Conservation (phyloP, 2,888 invertebrate genomes). For the Sepioteuthis lessoniana region DNA sequence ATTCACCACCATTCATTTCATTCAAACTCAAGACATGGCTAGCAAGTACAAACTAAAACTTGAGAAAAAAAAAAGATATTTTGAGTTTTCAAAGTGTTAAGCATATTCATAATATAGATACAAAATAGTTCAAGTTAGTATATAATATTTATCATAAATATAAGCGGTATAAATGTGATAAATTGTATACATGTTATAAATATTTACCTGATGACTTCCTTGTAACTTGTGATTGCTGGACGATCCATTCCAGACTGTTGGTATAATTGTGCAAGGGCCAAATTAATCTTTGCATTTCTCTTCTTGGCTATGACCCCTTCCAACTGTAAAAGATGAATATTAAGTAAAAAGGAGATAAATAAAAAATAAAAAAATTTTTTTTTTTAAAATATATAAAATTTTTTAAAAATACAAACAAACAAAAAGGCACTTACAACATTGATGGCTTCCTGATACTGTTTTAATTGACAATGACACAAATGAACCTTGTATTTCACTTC, state of each 20-base stretch:
- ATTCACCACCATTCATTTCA: too few relatives aligned
- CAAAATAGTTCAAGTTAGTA: too few relatives aligned
- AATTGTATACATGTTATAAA: not conserved
- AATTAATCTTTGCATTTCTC: slow-evolving; percentile 83
- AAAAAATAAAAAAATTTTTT: not conserved
- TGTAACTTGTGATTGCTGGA: slow-evolving; percentile 84
- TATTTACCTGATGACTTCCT: slow-evolving; percentile 83
- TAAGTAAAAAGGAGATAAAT: not conserved
- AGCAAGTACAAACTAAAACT: too few relatives aligned
- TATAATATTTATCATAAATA: too few relatives aligned
- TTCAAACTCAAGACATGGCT: too few relatives aligned
- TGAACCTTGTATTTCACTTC: slow-evolving; percentile 85
- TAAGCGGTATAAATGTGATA: not conserved
- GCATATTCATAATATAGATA: too few relatives aligned
- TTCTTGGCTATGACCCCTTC: slow-evolving; percentile 81
- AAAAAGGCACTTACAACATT: slow-evolving; percentile 71
- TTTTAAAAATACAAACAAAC: not conserved
- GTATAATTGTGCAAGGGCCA: slow-evolving; percentile 85
- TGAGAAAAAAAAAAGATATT: too few relatives aligned
- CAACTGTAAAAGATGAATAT: slow-evolving; percentile 67
- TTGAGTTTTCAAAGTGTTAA: too few relatives aligned
- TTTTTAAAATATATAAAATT: too few relatives aligned
- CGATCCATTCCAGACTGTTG: slow-evolving; percentile 81
- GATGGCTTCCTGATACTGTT: slow-evolving; percentile 80
- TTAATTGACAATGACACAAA: slow-evolving; percentile 81